Percentiles rank a stretch among this genome's conserved stretches.
These are phyloP conservation scores for Andrena bucephala DNA, from an alignment of 2,888 invertebrate species.

Conservation along the genomic window DNA sequence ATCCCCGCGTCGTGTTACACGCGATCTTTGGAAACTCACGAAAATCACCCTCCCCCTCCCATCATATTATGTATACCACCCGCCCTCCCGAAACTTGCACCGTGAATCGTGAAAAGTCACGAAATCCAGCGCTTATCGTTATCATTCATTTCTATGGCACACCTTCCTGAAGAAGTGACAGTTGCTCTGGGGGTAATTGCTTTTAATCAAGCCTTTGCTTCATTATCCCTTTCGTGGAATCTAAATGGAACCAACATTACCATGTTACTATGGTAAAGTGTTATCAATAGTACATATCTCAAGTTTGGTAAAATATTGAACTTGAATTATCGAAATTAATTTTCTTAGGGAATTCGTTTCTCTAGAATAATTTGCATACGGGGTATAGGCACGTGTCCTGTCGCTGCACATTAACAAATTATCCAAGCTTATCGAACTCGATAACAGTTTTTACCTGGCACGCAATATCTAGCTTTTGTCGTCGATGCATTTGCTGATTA, in stretches of 20 bases:
- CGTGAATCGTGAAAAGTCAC: slow-evolving; percentile 16
- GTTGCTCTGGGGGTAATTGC: too few species aligned
- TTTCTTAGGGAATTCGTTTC: too few species aligned
- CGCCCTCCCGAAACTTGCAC: not conserved
- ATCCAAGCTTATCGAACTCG: slow-evolving; percentile 40
- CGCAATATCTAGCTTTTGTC: slow-evolving; percentile 36
- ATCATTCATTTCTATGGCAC: slow-evolving; percentile 12
- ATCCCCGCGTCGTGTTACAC: slow-evolving; percentile 65
- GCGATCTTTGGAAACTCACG: slow-evolving; percentile 65
- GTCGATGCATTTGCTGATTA: slow-evolving; percentile 52
- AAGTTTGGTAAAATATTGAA: too few species aligned
- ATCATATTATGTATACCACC: not conserved
- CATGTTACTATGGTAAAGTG: too few species aligned
- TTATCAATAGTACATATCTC: too few species aligned
- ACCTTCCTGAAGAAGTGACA: not conserved
- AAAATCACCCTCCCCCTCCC: slow-evolving; percentile 44
- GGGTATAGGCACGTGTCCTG: not conserved
- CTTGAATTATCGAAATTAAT: too few species aligned
- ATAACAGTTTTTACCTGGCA: slow-evolving; percentile 35
- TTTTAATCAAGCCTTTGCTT: not conserved
- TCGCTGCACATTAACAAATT: slow-evolving; percentile 42
- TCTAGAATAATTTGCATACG: slow-evolving; percentile 16
- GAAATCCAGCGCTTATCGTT: slow-evolving; percentile 18
- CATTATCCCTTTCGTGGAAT: not conserved
- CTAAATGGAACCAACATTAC: too few species aligned